A percentile compares a stretch with the other conserved stretches of the same genome.
Evolutionary conservation across 2,797 vertebrate species (phyloP).

Genomic region (Pseudochromis fuscus): DNA sequence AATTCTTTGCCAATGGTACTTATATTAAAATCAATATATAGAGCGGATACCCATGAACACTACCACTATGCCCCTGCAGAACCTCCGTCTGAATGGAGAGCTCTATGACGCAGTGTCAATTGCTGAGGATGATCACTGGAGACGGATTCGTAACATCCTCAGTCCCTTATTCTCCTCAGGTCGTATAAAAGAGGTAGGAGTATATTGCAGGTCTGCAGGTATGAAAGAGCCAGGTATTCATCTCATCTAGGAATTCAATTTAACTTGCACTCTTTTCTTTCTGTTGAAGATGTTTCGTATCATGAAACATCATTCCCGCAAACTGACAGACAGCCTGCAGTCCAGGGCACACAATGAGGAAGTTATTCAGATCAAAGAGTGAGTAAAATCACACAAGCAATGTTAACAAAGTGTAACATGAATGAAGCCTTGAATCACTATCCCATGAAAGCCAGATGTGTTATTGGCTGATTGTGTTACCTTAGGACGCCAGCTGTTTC

Average conservation of each 20-base stretch:
- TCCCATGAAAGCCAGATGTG: no score
- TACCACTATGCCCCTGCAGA: slow-evolving; percentile 27
- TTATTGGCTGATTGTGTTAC: background rate
- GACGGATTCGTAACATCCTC: slow-evolving; percentile 65
- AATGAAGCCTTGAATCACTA: background rate
- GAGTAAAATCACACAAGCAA: slow-evolving; percentile 22
- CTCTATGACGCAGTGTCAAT: slow-evolving; percentile 56
- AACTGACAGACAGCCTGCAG: slow-evolving; percentile 49
- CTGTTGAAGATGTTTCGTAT: slow-evolving; percentile 62
- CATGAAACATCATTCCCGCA: slow-evolving; percentile 68
- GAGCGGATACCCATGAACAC: background rate
- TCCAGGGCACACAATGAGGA: slow-evolving; percentile 39
- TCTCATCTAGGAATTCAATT: background rate
- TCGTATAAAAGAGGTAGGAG: slow-evolving; percentile 68
- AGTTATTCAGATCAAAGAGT: slow-evolving; percentile 59
- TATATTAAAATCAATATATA: no score
- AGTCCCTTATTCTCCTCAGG: slow-evolving; percentile 67
- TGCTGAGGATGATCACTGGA: slow-evolving; percentile 68
- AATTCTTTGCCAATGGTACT: background rate
- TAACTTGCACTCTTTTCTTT: background rate
- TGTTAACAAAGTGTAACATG: no score
- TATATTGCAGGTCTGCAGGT: background rate
- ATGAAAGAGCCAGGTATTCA: slow-evolving; percentile 50
- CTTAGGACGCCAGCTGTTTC: no score
- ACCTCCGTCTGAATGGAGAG: slow-evolving; percentile 48